Evolutionary conservation across 2,113 vertebrate species (phyloP).

Genomic region (Taurulus bubalis): DNA sequence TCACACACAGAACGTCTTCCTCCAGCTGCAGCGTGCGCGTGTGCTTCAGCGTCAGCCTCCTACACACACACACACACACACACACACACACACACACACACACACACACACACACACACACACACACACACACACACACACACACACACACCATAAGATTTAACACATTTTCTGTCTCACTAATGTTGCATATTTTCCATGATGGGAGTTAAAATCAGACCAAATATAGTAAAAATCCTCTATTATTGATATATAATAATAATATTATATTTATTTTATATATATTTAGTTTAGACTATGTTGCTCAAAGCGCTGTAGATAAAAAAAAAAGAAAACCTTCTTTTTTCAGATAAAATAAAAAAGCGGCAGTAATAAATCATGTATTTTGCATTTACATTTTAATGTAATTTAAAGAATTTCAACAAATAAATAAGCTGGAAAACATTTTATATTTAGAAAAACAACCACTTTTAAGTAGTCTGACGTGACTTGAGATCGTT

Average conservation of each 20-base stretch:
- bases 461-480: too few species aligned
- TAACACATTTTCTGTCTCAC: too few species aligned
- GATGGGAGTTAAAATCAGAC: too few species aligned
- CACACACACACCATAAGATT: neutral
- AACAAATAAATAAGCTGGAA: neutral
- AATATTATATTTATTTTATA: too few species aligned
- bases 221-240: neutral
- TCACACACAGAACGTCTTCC: slow-evolving; percentile 94
- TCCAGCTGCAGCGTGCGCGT: slow-evolving; percentile 91
- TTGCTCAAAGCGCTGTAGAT: too few species aligned
- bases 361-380: too few species aligned
- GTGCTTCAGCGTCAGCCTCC: slow-evolving; percentile 90
- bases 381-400: too few species aligned
- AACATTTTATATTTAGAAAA: neutral
- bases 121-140: slow-evolving; percentile 3
- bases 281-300: neutral
- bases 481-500: too few species aligned
- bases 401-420: too few species aligned
- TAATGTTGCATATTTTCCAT: too few species aligned
- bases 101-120: slow-evolving; percentile 2
- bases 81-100: slow-evolving; percentile 17
- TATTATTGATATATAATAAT: neutral
- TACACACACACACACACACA: slow-evolving; percentile 46
- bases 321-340: too few species aligned
- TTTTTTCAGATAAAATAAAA: too few species aligned